These are phyloP conservation scores for Thymelicus lineola DNA, from an alignment of 2,888 invertebrate genomes.

Conservation along the genomic window DNA sequence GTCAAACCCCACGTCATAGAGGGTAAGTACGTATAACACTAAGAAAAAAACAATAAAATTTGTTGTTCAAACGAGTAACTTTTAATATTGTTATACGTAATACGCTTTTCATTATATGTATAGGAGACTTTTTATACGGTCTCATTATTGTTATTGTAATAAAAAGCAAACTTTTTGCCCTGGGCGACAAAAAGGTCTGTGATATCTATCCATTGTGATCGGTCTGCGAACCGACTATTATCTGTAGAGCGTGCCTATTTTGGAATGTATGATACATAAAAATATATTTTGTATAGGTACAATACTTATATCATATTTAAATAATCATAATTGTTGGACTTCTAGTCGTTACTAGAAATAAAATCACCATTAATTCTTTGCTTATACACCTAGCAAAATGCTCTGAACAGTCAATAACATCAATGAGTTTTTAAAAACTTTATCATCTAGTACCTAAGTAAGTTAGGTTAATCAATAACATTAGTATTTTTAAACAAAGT, in stretches of 20 bases:
- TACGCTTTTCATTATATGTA: background rate
- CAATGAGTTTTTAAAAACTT: too few species aligned
- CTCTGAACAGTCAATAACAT: too few species aligned
- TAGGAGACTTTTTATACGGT: background rate
- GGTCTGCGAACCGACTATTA: conserved; percentile 20
- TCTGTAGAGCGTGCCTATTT: background rate
- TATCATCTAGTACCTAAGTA: too few species aligned
- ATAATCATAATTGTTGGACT: too few species aligned
- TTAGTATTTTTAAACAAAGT: too few species aligned
- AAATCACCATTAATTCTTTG: too few species aligned
- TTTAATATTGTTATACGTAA: background rate
- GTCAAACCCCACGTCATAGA: too few species aligned
- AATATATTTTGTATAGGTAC: background rate
- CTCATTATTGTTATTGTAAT: background rate
- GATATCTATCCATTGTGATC: conserved; percentile 16
- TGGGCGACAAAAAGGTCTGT: background rate
- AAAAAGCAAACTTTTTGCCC: background rate
- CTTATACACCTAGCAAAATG: too few species aligned
- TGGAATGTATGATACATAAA: background rate
- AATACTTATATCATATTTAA: too few species aligned
- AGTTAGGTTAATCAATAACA: too few species aligned
- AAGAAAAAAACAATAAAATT: background rate
- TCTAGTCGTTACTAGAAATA: too few species aligned
- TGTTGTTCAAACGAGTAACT: background rate
- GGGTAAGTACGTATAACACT: too few species aligned